A percentile compares a stretch with the other conserved stretches of the same genome.
Conservation (phyloP, 2,113 vertebrate genomes). For the Neofelis nebulosa region DNA sequence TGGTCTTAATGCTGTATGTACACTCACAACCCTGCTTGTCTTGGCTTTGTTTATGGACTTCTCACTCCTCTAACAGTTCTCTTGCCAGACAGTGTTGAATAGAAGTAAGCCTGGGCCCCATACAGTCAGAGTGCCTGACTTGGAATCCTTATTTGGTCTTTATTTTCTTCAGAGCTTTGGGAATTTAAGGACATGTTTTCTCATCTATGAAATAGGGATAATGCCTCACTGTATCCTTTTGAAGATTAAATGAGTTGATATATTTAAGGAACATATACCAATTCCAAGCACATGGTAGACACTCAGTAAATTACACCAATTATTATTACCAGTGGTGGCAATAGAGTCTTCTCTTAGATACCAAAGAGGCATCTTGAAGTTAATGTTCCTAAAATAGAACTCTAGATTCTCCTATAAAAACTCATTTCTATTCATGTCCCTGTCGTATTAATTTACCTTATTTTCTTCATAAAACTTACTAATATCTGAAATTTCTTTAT, state of each 20-base stretch:
- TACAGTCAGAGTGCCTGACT: constrained; percentile 35
- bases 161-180: constrained; percentile 72
- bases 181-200: constrained; percentile 14
- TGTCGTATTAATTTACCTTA: neutral
- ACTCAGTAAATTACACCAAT: neutral
- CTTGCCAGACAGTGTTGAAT: neutral
- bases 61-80: neutral
- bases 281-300: neutral
- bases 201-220: neutral
- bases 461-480: neutral
- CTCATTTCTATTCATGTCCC: neutral
- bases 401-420: neutral
- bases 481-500: neutral
- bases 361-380: neutral
- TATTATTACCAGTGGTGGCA: neutral
- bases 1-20: neutral
- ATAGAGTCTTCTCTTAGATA: neutral
- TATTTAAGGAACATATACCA: neutral
- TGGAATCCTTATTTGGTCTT: constrained; percentile 71
- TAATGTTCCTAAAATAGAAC: neutral
- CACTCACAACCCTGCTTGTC: neutral
- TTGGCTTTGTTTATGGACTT: neutral
- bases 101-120: constrained; percentile 20
- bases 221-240: neutral
- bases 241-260: neutral